These are phyloP conservation scores for Lottia gigantea DNA, from an alignment of 2,888 invertebrate species.

Conservation along the genomic window DNA sequence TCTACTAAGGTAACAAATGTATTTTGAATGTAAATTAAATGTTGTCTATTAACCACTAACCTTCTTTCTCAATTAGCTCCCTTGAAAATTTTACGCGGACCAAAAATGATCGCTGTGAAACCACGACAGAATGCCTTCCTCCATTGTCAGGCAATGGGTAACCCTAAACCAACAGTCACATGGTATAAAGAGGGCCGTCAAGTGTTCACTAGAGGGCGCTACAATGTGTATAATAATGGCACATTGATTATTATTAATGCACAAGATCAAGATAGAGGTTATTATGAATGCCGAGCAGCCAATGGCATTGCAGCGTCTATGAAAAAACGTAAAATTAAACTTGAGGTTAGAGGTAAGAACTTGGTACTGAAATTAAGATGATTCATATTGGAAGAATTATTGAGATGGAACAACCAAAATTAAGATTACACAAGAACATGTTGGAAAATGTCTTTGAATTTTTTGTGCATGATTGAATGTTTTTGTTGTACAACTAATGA, in stretches of 20 bases:
- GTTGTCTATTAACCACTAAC: conserved; percentile 2
- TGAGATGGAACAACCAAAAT: no score
- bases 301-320: conserved; percentile 81
- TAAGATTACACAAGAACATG: no score
- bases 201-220: conserved; percentile 31
- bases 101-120: conserved; percentile 49
- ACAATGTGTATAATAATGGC: conserved; percentile 70
- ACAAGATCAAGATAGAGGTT: conserved; percentile 79
- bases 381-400: no score
- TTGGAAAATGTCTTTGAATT: no score
- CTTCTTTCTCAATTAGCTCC: conserved; percentile 42
- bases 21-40: background rate
- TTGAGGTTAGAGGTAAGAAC: conserved; percentile 81
- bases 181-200: conserved; percentile 51
- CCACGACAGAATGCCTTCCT: conserved; percentile 56
- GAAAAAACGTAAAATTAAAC: conserved; percentile 73
- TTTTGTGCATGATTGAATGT: no score
- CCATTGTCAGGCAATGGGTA: conserved; percentile 60
- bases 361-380: no score
- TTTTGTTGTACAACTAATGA: no score
- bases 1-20: background rate
- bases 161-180: conserved; percentile 48
- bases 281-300: conserved; percentile 84
- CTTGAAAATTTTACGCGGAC: conserved; percentile 52
- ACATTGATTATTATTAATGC: conserved; percentile 78